phyloP scores from a whole-genome alignment of 1,140 invertebrate genomes.

The Trichoplusia ni region DNA sequence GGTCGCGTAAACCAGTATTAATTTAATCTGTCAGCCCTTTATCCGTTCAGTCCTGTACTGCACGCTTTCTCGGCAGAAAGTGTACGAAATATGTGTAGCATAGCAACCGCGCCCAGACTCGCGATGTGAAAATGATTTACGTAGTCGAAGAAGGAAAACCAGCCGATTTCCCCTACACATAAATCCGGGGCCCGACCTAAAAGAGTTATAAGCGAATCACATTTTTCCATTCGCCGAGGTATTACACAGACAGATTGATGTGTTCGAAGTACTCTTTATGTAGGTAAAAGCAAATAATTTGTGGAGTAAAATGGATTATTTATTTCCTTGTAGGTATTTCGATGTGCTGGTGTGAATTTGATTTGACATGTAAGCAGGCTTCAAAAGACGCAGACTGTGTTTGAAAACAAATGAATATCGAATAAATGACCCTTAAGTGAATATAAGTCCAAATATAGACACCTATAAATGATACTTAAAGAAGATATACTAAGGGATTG shows the following conservation, averaged over 20 bases:
- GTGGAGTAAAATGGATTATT: too few relatives aligned
- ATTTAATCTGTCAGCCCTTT: slow-evolving; percentile 6
- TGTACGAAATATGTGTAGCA: slow-evolving; percentile 30
- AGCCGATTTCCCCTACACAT: slow-evolving; percentile 52
- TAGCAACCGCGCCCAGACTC: slow-evolving; percentile 4
- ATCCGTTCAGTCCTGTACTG: slow-evolving; percentile 6
- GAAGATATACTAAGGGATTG: too few relatives aligned
- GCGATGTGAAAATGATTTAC: slow-evolving; percentile 70
- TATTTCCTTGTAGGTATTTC: too few relatives aligned
- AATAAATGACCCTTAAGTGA: too few relatives aligned
- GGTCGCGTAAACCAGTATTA: slow-evolving; percentile 23
- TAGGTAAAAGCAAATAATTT: slow-evolving; percentile 5
- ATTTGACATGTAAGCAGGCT: too few relatives aligned
- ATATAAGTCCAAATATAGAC: too few relatives aligned
- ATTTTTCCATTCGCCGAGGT: slow-evolving; percentile 50
- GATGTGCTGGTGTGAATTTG: too few relatives aligned
- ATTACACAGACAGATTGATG: slow-evolving; percentile 13
- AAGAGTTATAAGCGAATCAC: slow-evolving; percentile 66
- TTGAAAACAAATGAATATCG: background rate
- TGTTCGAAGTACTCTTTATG: background rate
- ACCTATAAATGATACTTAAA: too few relatives aligned
- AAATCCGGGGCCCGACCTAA: slow-evolving; percentile 58
- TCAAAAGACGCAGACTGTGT: too few relatives aligned
- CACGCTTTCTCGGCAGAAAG: slow-evolving; percentile 27
- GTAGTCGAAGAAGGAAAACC: slow-evolving; percentile 57